Conservation (phyloP, 2,888 invertebrate genomes). For the Villa cingulata region DNA sequence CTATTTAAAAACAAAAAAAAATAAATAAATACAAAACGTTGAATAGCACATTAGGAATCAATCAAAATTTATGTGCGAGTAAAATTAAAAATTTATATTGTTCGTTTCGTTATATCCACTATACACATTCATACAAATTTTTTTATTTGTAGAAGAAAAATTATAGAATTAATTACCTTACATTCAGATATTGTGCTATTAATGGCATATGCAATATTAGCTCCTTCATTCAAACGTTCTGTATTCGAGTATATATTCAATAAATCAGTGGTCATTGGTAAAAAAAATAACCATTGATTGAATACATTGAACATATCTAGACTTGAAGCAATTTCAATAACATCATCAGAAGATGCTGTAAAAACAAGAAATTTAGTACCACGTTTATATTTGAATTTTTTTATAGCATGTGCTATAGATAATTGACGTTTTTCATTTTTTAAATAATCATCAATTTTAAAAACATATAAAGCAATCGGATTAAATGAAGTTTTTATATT, state of each 20-base stretch:
- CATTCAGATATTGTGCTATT: conserved; percentile 50
- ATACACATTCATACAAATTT: no score
- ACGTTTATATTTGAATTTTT: conserved; percentile 20
- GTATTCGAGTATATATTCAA: conserved; percentile 42
- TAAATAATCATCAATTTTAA: conserved; percentile 25
- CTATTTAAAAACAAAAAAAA: conserved; percentile 28
- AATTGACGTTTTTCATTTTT: conserved; percentile 24
- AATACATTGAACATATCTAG: conserved; percentile 52
- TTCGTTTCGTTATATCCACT: no score
- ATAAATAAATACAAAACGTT: no score
- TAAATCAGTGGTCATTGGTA: conserved; percentile 45
- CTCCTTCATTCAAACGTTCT: conserved; percentile 55
- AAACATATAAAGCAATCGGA: conserved; percentile 28
- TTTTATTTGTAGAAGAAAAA: not conserved
- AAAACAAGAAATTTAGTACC: conserved; percentile 28
- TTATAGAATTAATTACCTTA: conserved; percentile 33
- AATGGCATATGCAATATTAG: conserved; percentile 64
- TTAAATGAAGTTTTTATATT: conserved; percentile 25
- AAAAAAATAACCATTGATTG: conserved; percentile 71
- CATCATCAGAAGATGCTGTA: conserved; percentile 36
- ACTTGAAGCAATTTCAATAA: conserved; percentile 55
- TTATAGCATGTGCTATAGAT: conserved; percentile 21
- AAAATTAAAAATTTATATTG: no score
- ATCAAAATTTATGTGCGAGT: no score
- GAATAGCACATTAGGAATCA: no score